These are phyloP conservation scores for Galemys pyrenaicus DNA, from an alignment of 2,113 vertebrate species.

Conservation along the genomic window DNA sequence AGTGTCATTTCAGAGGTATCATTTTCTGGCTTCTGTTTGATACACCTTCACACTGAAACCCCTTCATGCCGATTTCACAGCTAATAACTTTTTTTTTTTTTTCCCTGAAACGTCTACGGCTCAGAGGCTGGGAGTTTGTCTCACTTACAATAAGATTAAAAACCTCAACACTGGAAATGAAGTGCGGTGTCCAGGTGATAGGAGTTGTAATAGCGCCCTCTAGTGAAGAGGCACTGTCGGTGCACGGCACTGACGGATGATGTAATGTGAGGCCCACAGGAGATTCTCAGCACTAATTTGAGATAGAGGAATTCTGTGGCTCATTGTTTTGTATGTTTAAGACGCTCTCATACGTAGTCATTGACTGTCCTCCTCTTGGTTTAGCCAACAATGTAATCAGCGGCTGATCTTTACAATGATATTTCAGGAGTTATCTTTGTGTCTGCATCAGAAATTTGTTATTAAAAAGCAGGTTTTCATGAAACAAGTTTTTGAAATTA, in stretches of 20 bases:
- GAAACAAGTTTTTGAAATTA: neutral
- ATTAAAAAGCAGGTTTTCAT: neutral
- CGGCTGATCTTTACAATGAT: neutral
- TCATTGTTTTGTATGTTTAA: neutral
- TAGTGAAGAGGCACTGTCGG: neutral
- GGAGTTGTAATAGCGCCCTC: neutral
- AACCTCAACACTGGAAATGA: neutral
- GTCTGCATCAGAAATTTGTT: neutral
- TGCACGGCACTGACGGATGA: neutral
- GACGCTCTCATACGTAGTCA: neutral
- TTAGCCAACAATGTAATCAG: neutral
- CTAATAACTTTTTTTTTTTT: neutral
- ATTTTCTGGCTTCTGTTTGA: neutral
- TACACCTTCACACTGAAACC: neutral
- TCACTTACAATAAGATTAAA: neutral
- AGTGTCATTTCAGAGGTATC: neutral
- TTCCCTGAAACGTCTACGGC: neutral
- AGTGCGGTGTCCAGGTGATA: neutral
- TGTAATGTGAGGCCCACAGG: accelerated
- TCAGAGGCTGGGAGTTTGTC: neutral
- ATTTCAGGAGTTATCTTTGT: neutral
- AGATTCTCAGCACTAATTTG: neutral
- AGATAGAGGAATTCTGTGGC: neutral
- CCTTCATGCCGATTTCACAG: neutral
- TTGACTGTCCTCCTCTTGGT: neutral